These are phyloP conservation scores for Leucopternis melanops DNA, from an alignment of 2,113 vertebrate genomes.

Conservation along the genomic window DNA sequence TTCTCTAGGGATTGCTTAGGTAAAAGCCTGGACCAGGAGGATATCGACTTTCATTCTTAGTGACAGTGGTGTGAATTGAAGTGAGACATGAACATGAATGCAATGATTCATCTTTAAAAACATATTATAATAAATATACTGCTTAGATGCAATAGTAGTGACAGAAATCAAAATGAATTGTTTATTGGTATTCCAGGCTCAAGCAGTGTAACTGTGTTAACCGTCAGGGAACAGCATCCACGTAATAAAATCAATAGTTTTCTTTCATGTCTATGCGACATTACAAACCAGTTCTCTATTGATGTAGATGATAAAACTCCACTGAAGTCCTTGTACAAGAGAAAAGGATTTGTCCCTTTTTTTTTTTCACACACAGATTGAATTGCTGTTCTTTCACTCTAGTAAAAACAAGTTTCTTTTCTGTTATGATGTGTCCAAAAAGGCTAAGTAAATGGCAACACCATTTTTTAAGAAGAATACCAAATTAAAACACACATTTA, in stretches of 20 bases:
- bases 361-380: neutral
- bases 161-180: slow-evolving; percentile 8
- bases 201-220: neutral
- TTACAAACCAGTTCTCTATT: neutral
- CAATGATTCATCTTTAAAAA: neutral
- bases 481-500: neutral
- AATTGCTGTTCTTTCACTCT: neutral
- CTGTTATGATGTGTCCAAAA: neutral
- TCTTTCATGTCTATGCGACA: neutral
- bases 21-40: neutral
- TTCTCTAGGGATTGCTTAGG: neutral
- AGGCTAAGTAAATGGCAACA: neutral
- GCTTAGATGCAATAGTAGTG: neutral
- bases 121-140: neutral
- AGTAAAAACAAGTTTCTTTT: neutral
- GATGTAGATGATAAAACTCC: neutral
- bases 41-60: neutral
- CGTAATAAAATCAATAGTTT: neutral
- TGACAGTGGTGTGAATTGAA: neutral
- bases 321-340: neutral
- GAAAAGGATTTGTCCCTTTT: neutral
- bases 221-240: neutral
- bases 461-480: neutral
- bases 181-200: neutral
- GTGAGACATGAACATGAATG: neutral